Conservation (phyloP, 2,888 invertebrate species). For the Gandaritis pyraliata region DNA sequence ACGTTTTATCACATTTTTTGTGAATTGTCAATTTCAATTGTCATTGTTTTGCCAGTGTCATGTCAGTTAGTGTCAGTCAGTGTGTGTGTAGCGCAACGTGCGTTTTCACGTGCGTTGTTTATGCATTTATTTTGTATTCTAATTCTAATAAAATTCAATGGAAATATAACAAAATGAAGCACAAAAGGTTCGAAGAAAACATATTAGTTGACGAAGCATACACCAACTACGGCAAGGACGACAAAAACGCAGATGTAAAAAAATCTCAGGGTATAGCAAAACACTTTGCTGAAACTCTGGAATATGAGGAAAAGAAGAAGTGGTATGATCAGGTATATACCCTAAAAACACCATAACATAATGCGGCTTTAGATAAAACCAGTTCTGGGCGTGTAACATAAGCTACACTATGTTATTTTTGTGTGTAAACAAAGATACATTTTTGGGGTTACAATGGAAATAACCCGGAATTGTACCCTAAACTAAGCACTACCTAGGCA, state of each 20-base stretch:
- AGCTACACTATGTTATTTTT: not conserved
- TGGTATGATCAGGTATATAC: slow-evolving; percentile 86
- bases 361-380: not conserved
- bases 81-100: slow-evolving; percentile 33
- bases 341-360: not conserved
- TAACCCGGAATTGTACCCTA: too few species aligned
- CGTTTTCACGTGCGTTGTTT: slow-evolving; percentile 57
- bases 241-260: slow-evolving; percentile 76
- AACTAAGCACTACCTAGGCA: too few species aligned
- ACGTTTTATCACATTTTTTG: too few species aligned
- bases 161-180: slow-evolving; percentile 68
- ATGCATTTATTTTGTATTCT: too few species aligned
- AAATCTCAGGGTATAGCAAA: slow-evolving; percentile 76
- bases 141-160: slow-evolving; percentile 17
- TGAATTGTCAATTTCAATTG: too few species aligned
- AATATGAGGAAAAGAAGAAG: slow-evolving; percentile 83
- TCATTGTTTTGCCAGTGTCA: too few species aligned
- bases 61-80: not conserved
- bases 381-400: not conserved
- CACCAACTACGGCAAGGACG: slow-evolving; percentile 71
- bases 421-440: not conserved
- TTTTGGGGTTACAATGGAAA: not conserved
- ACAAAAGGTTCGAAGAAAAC: slow-evolving; percentile 80
- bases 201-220: slow-evolving; percentile 79
- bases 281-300: slow-evolving; percentile 77